A percentile compares a stretch with the other conserved stretches of the same genome.
Evolutionary conservation across 2,113 vertebrate genomes (phyloP).

Genomic region (Nasalis larvatus): DNA sequence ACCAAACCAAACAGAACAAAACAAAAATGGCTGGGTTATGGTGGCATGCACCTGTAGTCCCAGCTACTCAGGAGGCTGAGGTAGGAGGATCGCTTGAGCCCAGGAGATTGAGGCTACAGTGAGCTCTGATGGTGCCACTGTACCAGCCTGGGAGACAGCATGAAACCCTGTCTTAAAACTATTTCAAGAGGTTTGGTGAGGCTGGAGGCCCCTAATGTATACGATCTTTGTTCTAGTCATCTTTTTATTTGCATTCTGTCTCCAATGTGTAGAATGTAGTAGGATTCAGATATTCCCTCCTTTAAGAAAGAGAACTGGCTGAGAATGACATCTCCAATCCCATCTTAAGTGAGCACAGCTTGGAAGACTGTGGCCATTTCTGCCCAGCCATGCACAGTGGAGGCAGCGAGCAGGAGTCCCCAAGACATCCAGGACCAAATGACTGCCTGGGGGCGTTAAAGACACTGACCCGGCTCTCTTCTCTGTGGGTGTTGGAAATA

Average conservation of each 20-base stretch:
- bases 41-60: too few species aligned
- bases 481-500: neutral
- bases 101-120: too few species aligned
- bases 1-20: too few species aligned
- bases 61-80: too few species aligned
- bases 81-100: too few species aligned
- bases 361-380: neutral
- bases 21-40: too few species aligned
- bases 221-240: neutral
- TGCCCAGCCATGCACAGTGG: neutral
- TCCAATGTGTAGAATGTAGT: neutral
- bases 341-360: neutral
- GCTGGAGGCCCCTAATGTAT: neutral
- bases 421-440: neutral
- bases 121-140: too few species aligned
- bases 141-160: too few species aligned
- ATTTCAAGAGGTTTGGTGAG: neutral
- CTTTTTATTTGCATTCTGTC: neutral
- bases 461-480: neutral
- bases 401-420: neutral
- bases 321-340: neutral
- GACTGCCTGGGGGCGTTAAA: neutral
- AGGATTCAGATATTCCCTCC: neutral
- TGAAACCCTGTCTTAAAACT: too few species aligned
- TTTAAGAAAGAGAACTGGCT: neutral